These are phyloP conservation scores for Gallinago jamesoni DNA, from an alignment of 2,113 vertebrate genomes.

Conservation along the genomic window DNA sequence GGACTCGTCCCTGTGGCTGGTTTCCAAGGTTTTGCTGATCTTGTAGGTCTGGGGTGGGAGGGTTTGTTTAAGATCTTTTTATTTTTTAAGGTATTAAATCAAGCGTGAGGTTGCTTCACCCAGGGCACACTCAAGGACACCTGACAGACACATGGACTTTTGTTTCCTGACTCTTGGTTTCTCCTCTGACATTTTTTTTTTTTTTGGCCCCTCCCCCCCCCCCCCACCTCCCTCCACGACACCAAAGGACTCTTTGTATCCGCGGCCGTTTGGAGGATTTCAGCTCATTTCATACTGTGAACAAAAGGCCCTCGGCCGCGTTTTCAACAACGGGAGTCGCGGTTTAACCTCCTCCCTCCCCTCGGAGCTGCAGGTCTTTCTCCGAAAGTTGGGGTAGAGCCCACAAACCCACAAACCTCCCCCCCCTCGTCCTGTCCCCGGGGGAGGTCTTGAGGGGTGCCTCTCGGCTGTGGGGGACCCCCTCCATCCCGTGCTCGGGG, in stretches of 20 bases:
- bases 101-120: constrained; percentile 53
- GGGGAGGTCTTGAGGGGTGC: not conserved
- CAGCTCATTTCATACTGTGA: constrained; percentile 67
- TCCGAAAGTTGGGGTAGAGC: not conserved
- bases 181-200: not conserved
- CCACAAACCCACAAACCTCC: not conserved
- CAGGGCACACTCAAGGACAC: constrained; percentile 47
- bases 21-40: constrained; percentile 78
- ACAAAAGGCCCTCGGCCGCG: constrained; percentile 32
- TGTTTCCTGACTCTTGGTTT: constrained; percentile 9
- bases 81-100: constrained; percentile 31
- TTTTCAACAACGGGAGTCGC: not conserved
- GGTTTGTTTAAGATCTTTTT: not conserved
- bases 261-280: not conserved
- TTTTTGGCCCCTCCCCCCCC: too few relatives aligned
- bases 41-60: constrained; percentile 69
- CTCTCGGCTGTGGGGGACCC: not conserved
- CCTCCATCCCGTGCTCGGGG: not conserved
- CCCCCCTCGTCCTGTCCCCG: too few relatives aligned
- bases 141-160: constrained; percentile 36
- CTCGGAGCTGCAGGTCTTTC: not conserved
- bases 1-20: constrained; percentile 63
- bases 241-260: constrained; percentile 59
- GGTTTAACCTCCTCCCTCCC: not conserved
- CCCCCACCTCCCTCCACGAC: not conserved